phyloP scores from a whole-genome alignment of 1,140 invertebrate genomes.

The Archivesica marissinica region DNA sequence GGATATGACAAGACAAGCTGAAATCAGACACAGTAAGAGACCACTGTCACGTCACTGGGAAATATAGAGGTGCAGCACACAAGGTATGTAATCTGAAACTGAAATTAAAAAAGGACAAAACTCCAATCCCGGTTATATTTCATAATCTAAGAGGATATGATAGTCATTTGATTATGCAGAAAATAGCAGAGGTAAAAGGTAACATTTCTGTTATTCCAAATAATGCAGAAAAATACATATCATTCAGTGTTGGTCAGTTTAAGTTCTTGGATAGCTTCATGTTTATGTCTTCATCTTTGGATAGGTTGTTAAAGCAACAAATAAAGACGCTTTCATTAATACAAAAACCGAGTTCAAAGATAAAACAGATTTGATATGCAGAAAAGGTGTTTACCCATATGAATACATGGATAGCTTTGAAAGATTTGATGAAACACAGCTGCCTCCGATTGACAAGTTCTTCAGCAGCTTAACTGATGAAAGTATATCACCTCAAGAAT shows the following conservation, averaged over 20 bases:
- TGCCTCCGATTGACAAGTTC: constrained; percentile 72
- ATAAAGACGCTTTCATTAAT: background rate
- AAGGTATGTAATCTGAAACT: constrained; percentile 48
- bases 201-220: constrained; percentile 13
- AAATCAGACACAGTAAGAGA: constrained; percentile 41
- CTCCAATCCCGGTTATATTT: constrained; percentile 25
- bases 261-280: constrained; percentile 23
- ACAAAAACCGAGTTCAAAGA: constrained; percentile 38
- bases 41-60: constrained; percentile 54
- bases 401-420: constrained; percentile 72
- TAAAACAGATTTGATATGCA: constrained; percentile 25
- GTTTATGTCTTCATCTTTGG: constrained; percentile 11
- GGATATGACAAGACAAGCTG: constrained; percentile 44
- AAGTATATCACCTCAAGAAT: constrained; percentile 62
- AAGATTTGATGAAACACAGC: constrained; percentile 68
- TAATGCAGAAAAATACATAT: constrained; percentile 21
- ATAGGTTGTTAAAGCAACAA: background rate
- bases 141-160: constrained; percentile 58
- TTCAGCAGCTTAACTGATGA: constrained; percentile 57
- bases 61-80: constrained; percentile 62
- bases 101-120: constrained; percentile 14
- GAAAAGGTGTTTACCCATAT: constrained; percentile 77
- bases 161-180: constrained; percentile 19
- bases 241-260: constrained; percentile 16
- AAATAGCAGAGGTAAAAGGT: background rate